Evolutionary conservation across 2,113 vertebrate genomes (phyloP).

Genomic region (Talpa occidentalis): DNA sequence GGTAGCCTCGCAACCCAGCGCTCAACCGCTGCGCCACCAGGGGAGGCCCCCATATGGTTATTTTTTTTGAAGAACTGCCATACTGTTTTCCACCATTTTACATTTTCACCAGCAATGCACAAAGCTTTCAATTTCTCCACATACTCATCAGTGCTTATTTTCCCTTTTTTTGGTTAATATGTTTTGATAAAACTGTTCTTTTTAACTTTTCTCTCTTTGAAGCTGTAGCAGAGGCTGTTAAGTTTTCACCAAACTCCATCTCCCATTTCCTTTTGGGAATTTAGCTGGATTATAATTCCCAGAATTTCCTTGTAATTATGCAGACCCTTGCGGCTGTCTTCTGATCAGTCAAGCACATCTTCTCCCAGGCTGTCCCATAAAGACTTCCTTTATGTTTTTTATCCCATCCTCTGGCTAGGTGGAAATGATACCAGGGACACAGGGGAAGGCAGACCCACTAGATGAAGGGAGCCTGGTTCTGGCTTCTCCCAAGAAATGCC

Average conservation of each 20-base stretch:
- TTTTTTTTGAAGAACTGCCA: not conserved
- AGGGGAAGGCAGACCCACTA: not conserved
- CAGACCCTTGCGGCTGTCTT: not conserved
- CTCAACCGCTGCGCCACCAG: too few species aligned
- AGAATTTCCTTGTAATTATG: not conserved
- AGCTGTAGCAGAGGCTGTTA: not conserved
- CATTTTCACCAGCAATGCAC: not conserved
- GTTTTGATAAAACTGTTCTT: not conserved
- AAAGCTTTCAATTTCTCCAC: not conserved
- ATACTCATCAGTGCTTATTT: not conserved
- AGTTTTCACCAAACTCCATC: not conserved
- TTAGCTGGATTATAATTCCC: not conserved
- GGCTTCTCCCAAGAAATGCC: not conserved
- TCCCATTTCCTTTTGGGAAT: not conserved
- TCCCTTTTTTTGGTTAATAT: not conserved
- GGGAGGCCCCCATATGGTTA: not conserved
- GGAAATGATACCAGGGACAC: not conserved
- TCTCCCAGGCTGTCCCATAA: not conserved
- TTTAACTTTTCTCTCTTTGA: not conserved
- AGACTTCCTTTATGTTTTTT: not conserved
- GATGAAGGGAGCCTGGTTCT: not conserved
- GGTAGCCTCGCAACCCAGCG: too few species aligned
- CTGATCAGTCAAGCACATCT: not conserved
- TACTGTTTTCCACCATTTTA: not conserved
- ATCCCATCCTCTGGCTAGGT: not conserved